Evolutionary conservation across 2,888 invertebrate genomes (phyloP).

Genomic region (Nebria brevicollis): DNA sequence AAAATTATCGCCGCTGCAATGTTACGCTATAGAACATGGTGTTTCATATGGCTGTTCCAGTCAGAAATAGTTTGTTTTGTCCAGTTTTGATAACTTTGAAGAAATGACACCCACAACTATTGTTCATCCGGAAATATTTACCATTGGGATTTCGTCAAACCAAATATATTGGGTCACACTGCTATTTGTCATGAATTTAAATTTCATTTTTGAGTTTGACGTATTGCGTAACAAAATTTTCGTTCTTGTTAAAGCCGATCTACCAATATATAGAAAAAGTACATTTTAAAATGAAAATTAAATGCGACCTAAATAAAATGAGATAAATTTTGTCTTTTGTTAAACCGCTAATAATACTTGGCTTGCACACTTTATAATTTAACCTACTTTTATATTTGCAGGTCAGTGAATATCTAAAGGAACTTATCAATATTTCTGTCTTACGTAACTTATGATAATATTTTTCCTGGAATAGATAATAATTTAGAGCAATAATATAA

Average conservation of each 20-base stretch:
- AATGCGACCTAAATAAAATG: background rate
- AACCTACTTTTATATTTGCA: background rate
- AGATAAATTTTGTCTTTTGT: background rate
- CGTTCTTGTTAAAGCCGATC: too few relatives aligned
- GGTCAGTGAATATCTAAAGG: background rate
- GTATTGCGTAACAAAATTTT: too few relatives aligned
- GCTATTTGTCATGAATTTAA: too few relatives aligned
- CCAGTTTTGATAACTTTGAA: background rate
- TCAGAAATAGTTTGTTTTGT: background rate
- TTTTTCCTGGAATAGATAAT: background rate
- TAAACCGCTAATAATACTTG: background rate
- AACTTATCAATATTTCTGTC: background rate
- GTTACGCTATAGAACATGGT: background rate
- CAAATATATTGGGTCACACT: background rate
- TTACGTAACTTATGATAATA: background rate
- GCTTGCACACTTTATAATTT: background rate
- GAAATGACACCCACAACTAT: background rate
- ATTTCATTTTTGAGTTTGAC: too few relatives aligned
- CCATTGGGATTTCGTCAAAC: background rate
- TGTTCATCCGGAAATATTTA: background rate
- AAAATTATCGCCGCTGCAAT: background rate
- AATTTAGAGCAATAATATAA: background rate
- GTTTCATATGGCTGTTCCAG: slow-evolving; percentile 9
- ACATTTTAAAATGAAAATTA: too few relatives aligned
- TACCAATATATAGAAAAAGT: too few relatives aligned